Evolutionary conservation across 2,113 vertebrate species (phyloP), one percentile per base, ranked within the genome.

Genomic region (Tauraco erythrolophus): DNA sequence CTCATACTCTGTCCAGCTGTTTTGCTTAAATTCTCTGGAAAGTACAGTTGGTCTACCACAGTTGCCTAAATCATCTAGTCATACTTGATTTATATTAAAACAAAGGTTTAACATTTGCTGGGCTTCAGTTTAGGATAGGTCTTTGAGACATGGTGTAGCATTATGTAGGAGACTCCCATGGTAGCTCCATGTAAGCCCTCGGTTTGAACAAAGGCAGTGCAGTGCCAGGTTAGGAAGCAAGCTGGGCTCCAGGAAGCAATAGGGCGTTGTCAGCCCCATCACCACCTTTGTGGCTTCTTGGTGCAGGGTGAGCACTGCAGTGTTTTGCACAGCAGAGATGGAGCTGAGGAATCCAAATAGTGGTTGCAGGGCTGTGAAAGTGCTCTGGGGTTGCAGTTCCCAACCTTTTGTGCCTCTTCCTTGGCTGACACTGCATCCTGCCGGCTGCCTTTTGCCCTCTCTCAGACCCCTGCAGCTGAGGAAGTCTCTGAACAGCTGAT

Each of bases 361-460:
- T 48, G 80, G 50, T 89, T 81, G 25, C 31, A 57, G 50, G 53
- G 39, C 84, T 90, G 85, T 83, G 78, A 28, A 96, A 91, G 50
- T 86, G 31, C 58, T 78, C 54, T 62, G 60, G 71, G 25, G 5
- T 80, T 94, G 19, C 5, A 4, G 41, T 95, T 96, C 76, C 68
- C 68, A 89, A 70, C 18, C 11, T 48, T 92, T 54, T 62, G 41
- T 80, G 85, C 81, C 85, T 58, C 94, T 74, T 89, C 71, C n/a
- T 96, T 94, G 89, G 93, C 95, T 96, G 89, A 94, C 83, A 28
- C 62, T 66, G 58, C 89, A 81, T 96, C 93, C 93, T 84, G 57
- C 70, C 11, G 3, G 39, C 78, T 94, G 86, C 54, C 51, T 96
- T 95, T 96, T 94, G 86, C 91, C 91, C 93, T 95, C 86, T 96